A percentile compares a stretch with the other conserved stretches of the same genome.
phyloP scores from a whole-genome alignment of 1,140 invertebrate species.

The Ectropis grisescens region DNA sequence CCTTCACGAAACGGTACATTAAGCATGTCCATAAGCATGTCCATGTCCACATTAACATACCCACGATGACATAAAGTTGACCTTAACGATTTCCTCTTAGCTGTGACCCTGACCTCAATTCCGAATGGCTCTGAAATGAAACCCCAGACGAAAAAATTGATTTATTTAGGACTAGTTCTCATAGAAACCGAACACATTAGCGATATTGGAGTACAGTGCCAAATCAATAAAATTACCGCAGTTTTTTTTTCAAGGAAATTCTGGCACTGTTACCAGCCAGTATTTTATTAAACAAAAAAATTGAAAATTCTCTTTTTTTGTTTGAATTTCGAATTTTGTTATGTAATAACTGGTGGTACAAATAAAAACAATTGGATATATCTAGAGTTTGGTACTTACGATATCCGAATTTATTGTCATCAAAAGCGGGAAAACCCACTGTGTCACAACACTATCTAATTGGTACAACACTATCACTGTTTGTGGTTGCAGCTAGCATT shows the following conservation, averaged over 20 bases:
- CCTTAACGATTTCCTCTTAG: too few relatives aligned
- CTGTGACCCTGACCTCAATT: conserved; percentile 6
- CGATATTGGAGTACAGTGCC: conserved; percentile 50
- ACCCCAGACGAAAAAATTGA: conserved; percentile 12
- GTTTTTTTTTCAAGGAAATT: conserved; percentile 55
- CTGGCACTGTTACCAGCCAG: too few relatives aligned
- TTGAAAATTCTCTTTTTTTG: too few relatives aligned
- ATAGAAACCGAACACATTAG: conserved; percentile 43
- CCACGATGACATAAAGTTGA: too few relatives aligned
- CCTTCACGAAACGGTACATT: too few relatives aligned
- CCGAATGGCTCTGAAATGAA: neutral
- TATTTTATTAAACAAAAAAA: too few relatives aligned
- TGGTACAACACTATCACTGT: conserved; percentile 41
- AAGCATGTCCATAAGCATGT: too few relatives aligned
- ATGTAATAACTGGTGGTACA: neutral
- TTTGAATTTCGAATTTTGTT: neutral
- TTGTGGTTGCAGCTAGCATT: conserved; percentile 44
- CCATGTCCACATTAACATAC: too few relatives aligned
- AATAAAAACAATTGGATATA: neutral
- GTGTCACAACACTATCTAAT: conserved; percentile 55
- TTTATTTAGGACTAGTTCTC: conserved; percentile 11
- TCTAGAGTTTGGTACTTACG: neutral
- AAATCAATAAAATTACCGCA: conserved; percentile 72
- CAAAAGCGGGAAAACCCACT: conserved; percentile 27
- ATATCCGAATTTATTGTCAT: conserved; percentile 37